These are phyloP conservation scores for Buceros bicornis DNA, from an alignment of 2,797 vertebrate genomes.

Conservation along the genomic window DNA sequence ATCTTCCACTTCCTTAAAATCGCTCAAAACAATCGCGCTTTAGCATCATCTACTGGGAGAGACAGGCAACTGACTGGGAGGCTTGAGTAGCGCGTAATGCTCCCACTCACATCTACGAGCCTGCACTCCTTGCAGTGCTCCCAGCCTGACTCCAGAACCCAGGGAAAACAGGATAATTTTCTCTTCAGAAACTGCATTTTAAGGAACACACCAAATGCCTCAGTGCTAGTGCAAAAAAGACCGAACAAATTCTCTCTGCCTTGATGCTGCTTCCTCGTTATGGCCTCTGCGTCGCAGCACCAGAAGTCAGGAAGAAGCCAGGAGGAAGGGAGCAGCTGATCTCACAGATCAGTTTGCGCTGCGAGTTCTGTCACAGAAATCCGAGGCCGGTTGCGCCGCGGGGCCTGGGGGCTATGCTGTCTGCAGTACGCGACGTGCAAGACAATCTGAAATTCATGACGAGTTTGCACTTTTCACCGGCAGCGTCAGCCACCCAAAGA, in stretches of 20 bases:
- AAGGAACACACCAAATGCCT: background rate
- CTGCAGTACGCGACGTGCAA: slow-evolving; percentile 30
- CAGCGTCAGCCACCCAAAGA: background rate
- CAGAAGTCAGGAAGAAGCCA: background rate
- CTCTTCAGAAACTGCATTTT: background rate
- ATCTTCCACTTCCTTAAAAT: background rate
- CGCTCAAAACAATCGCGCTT: slow-evolving; percentile 3
- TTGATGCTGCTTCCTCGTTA: background rate
- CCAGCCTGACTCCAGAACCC: background rate
- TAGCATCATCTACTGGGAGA: slow-evolving; percentile 51
- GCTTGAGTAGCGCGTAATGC: background rate
- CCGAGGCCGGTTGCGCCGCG: background rate
- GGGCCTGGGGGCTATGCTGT: slow-evolving; percentile 33
- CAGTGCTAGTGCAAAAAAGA: background rate
- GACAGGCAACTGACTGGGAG: slow-evolving; percentile 63
- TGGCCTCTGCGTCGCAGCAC: background rate
- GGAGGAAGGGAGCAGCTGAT: slow-evolving; percentile 60
- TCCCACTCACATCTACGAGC: background rate
- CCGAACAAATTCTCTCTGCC: background rate
- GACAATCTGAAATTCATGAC: slow-evolving; percentile 69
- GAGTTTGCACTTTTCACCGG: slow-evolving; percentile 27
- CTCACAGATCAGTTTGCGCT: slow-evolving; percentile 14
- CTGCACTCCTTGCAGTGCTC: background rate
- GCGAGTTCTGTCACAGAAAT: slow-evolving; percentile 40
- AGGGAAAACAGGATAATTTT: background rate